phyloP scores from a whole-genome alignment of 2,888 invertebrate species.

The Dicroscelio sp. region DNA sequence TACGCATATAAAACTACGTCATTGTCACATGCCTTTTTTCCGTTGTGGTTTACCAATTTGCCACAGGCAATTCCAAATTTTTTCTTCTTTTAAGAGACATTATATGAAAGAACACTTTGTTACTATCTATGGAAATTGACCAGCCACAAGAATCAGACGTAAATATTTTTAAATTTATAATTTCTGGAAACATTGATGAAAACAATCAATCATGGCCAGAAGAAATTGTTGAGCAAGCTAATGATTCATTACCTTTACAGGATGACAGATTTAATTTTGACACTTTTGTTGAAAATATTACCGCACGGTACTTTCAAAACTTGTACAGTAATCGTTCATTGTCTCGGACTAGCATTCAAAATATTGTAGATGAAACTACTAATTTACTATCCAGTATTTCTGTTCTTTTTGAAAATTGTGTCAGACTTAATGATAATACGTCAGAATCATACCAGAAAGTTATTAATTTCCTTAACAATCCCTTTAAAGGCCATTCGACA shows the following conservation, averaged over 20 bases:
- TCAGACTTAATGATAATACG: slow-evolving; percentile 1
- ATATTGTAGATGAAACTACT: slow-evolving; percentile 8
- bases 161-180: too few species aligned
- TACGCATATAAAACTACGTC: slow-evolving; percentile 13
- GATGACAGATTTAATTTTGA: not conserved
- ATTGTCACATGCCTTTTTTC: slow-evolving; percentile 13
- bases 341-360: slow-evolving; percentile 25
- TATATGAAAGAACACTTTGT: slow-evolving; percentile 27
- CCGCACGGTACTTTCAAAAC: slow-evolving; percentile 41
- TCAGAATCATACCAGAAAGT: not conserved
- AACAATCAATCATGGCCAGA: too few species aligned
- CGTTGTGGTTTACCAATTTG: not conserved
- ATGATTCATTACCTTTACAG: not conserved
- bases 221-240: too few species aligned
- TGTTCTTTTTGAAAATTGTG: not conserved
- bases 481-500: not conserved
- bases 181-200: too few species aligned
- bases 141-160: too few species aligned
- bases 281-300: not conserved
- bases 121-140: too few species aligned
- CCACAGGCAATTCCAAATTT: slow-evolving; percentile 6
- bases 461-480: not conserved
- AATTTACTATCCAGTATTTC: slow-evolving; percentile 24
- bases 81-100: slow-evolving; percentile 28
- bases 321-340: slow-evolving; percentile 21